phyloP scores from a whole-genome alignment of 2,797 vertebrate species.

The Siniperca undulata region DNA sequence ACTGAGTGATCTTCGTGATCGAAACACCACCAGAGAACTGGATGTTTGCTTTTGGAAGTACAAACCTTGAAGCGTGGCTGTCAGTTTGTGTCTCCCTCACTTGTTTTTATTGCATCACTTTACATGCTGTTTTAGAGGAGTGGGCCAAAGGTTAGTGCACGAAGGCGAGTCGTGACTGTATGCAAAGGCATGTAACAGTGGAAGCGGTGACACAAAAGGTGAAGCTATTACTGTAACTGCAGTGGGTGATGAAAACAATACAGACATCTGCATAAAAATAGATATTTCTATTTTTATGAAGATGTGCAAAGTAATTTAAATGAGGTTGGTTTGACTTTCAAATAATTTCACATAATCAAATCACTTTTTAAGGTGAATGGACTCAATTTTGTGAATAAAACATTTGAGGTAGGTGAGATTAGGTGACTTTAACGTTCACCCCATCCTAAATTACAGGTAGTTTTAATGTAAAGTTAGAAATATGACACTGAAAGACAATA shows the following conservation, averaged over 20 bases:
- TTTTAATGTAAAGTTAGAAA: conserved; percentile 7
- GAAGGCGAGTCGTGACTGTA: conserved; percentile 37
- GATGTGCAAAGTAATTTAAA: not conserved
- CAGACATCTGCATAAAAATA: conserved; percentile 47
- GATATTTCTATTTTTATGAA: conserved; percentile 38
- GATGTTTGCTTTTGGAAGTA: conserved; percentile 61
- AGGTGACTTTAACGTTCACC: not conserved
- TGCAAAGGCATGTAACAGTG: conserved; percentile 30
- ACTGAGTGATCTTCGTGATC: conserved; percentile 62
- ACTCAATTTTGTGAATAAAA: conserved; percentile 5
- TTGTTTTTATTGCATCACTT: conserved; percentile 58
- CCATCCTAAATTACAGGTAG: not conserved
- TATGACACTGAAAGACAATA: not conserved
- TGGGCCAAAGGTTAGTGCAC: conserved; percentile 57
- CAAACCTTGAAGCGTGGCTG: conserved; percentile 61
- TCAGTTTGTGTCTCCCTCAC: conserved; percentile 67
- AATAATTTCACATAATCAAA: not conserved
- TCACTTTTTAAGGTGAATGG: not conserved
- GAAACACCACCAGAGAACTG: conserved; percentile 64
- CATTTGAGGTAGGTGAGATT: not conserved
- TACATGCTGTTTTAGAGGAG: conserved; percentile 69
- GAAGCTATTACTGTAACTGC: conserved; percentile 53
- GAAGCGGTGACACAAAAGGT: conserved; percentile 48
- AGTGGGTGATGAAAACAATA: conserved; percentile 29
- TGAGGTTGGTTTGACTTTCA: not conserved